Base-by-base conservation (phyloP, 2,113 vertebrate genomes). In the Gracilinanus agilis region DNA sequence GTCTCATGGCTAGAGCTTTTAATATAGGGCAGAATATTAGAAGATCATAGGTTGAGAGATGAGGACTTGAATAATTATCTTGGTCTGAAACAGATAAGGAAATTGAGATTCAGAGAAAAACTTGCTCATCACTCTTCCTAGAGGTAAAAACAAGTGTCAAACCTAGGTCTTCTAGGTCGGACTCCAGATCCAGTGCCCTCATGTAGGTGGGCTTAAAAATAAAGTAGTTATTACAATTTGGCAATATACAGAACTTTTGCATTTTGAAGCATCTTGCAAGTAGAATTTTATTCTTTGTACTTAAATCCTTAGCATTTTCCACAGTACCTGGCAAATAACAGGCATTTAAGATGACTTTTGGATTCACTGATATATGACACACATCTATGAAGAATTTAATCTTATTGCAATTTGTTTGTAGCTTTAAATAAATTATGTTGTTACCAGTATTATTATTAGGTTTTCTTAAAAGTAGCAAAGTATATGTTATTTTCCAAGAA, bases 401-500 rank as follows among this genome's bases (percentile, higher is more conserved):
- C 67, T n/a, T n/a, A 40, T 83, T n/a, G n/a, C n/a, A 83, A 16
- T 75, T 75, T n/a, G 19, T 83, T 83, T 83, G n/a, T 83, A n/a
- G 13, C 16, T n/a, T 34, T 75, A 75, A 67, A 75, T n/a, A 19
- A n/a, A 75, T 75, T 75, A 19, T 34, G 12, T 34, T 34, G 24
- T 75, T n/a, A 19, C 1, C 61, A 40, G 44, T 94, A 91, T 89
- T 2, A 13, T 88, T 34, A 12, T 67, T 75, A 92, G 6, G 55
- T 96, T 11, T 96, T 96, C 24, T 1, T 90, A 53, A 93, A 94
- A 44, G 1, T 56, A 91, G 34, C 24, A 94, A n/a, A 40, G 49
- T 90, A 0, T 16, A 75, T 88, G 13, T 16, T 75, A 29, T 75
- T 24, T 75, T 67, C 61, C 16, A n/a, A 34, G 58, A 34, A 67